These are phyloP conservation scores for Idaea aversata DNA, from an alignment of 2,888 invertebrate species.

Conservation along the genomic window DNA sequence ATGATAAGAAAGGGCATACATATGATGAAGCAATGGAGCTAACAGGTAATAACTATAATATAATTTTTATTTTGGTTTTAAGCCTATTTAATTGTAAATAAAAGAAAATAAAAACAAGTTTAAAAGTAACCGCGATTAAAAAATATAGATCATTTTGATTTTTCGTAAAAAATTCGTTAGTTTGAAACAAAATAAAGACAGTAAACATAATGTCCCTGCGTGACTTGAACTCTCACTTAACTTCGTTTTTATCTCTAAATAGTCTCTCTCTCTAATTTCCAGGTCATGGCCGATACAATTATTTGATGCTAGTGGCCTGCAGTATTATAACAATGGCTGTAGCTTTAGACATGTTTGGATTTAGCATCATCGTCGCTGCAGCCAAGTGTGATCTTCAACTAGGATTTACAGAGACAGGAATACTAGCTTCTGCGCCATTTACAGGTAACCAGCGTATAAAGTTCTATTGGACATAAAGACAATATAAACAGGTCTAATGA, in stretches of 20 bases:
- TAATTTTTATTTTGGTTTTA: not conserved
- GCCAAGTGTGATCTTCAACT: slow-evolving; percentile 55
- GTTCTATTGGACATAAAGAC: no score
- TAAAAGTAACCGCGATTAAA: no score
- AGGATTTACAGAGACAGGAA: slow-evolving; percentile 44
- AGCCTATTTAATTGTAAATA: no score
- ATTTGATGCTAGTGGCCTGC: slow-evolving; percentile 46
- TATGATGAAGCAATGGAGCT: slow-evolving; percentile 1
- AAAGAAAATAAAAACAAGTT: no score
- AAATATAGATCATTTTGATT: no score
- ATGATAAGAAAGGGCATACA: not conserved
- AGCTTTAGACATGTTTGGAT: slow-evolving; percentile 59
- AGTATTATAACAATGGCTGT: slow-evolving; percentile 48
- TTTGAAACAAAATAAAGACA: no score
- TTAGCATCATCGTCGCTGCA: slow-evolving; percentile 51
- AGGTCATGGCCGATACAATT: slow-evolving; percentile 62
- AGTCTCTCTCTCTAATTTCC: slow-evolving; percentile 9
- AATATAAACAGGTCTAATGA: no score
- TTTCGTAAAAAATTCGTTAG: no score
- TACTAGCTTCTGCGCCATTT: slow-evolving; percentile 56
- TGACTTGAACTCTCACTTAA: not conserved
- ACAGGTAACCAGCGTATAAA: slow-evolving; percentile 37
- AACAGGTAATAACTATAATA: not conserved
- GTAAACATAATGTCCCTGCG: no score
- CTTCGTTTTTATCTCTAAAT: not conserved